A percentile compares a stretch with the other conserved stretches of the same genome.
These are phyloP conservation scores for Drosophila meridionalis DNA, from an alignment of 2,888 invertebrate species.

Conservation along the genomic window DNA sequence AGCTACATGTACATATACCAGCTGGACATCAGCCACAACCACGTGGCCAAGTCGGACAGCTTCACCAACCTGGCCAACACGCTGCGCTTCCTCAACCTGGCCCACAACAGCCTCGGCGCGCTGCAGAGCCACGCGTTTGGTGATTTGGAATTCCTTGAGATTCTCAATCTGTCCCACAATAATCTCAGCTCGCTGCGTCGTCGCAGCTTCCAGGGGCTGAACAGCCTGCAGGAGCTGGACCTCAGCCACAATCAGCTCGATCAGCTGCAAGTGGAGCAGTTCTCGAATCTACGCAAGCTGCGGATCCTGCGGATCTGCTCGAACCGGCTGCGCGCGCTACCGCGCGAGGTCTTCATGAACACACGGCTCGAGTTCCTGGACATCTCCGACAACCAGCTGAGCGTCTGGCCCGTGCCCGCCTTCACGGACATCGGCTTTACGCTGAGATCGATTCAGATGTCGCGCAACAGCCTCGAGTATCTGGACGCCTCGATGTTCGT, in stretches of 20 bases:
- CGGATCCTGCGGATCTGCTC: constrained; percentile 90
- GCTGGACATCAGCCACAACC: constrained; percentile 90
- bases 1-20: constrained; percentile 88
- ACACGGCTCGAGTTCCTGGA: constrained; percentile 93
- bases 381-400: constrained; percentile 91
- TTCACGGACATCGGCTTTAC: constrained; percentile 92
- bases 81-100: constrained; percentile 89
- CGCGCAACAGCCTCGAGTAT: constrained; percentile 92
- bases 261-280: constrained; percentile 92
- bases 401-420: constrained; percentile 91
- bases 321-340: constrained; percentile 90
- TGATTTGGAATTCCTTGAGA: constrained; percentile 89
- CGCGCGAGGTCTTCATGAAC: constrained; percentile 92
- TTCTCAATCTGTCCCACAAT: constrained; percentile 91
- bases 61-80: constrained; percentile 88
- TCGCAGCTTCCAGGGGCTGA: constrained; percentile 91
- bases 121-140: constrained; percentile 91
- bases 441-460: constrained; percentile 91
- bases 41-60: constrained; percentile 88
- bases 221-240: constrained; percentile 91
- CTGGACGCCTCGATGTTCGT: constrained; percentile 95
- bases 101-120: constrained; percentile 90
- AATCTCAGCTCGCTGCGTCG: constrained; percentile 90
- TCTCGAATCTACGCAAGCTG: constrained; percentile 90
- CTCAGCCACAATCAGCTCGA: constrained; percentile 91